Evolutionary conservation across 2,797 vertebrate species (phyloP), one percentile per base, ranked within the genome.

Genomic region (Epinephelus malabaricus): DNA sequence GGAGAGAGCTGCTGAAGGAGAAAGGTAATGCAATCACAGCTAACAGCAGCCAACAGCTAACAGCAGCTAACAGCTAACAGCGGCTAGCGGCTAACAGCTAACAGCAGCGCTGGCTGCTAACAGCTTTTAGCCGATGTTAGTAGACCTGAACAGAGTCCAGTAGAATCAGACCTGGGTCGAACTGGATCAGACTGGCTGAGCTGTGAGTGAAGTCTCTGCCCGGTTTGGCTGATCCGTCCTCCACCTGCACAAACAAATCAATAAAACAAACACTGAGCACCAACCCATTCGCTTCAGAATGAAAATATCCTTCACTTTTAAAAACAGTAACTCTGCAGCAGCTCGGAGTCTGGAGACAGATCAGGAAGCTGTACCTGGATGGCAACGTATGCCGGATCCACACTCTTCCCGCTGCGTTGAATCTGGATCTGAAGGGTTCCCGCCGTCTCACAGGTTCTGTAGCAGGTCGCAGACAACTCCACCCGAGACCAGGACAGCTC

Each of bases 161-260:
- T 1, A 1, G 2, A 55, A 18, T 19, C 72, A 23, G 64, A 96
- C 92, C 96, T 91, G 94, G 90, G 88, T 96, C 95, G 59, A 96
- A 96, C 92, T 96, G 95, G 77, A 95, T 89, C 19, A 94, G 91
- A 46, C 46, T 70, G 1, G 84, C 90, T 4, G 88, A 85, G 88
- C 94, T 95, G 88, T 94, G 95, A 11, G 89, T 95, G 88, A 97
- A 96, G 50, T 96, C 95, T 72, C 79, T 90, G 55, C 91, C 93
- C 3, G 63, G 54, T 94, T 91, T 92, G 63, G 94, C 93, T 1
- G 93, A 94, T 47, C 93, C 91, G 30, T 96, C 95, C 64, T 90
- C 88, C 69, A 94, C 94, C 95, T 96, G 88, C 46, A 86, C 81
- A 66, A 78, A 63, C 45, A 10, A 43, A 43, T 3, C 9, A 25